phyloP scores from a whole-genome alignment of 2,888 invertebrate genomes.

The Andrena camellia region DNA sequence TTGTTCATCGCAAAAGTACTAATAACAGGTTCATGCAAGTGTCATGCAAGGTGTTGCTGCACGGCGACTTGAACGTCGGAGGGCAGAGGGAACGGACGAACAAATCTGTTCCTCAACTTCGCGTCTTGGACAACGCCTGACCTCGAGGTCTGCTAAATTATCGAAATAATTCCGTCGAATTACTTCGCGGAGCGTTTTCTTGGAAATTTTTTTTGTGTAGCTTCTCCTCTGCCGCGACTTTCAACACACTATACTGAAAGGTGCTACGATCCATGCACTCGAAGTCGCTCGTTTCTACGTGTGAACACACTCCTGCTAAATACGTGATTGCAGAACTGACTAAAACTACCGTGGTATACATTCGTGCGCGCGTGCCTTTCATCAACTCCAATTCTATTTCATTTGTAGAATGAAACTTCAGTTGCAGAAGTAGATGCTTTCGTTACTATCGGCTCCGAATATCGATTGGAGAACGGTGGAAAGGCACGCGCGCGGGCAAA shows the following conservation, averaged over 20 bases:
- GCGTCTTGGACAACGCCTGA: too few species aligned
- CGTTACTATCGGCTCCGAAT: not conserved
- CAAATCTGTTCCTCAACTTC: not conserved
- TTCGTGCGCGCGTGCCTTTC: constrained; percentile 21
- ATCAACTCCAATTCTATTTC: not conserved
- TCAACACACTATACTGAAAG: constrained; percentile 45
- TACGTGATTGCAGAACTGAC: constrained; percentile 57
- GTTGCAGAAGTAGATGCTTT: not conserved
- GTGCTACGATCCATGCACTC: constrained; percentile 70
- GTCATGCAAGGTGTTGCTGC: constrained; percentile 73
- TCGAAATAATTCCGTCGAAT: not conserved
- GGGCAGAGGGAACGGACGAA: constrained; percentile 33
- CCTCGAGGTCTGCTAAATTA: too few species aligned
- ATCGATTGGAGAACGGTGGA: not conserved
- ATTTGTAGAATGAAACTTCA: not conserved
- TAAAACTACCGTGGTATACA: constrained; percentile 54
- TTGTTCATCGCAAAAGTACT: constrained; percentile 57
- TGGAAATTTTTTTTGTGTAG: not conserved
- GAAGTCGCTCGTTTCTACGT: constrained; percentile 51
- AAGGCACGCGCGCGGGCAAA: constrained; percentile 23
- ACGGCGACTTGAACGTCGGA: constrained; percentile 53
- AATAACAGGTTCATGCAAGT: constrained; percentile 70
- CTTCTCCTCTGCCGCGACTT: constrained; percentile 47
- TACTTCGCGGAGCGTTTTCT: not conserved
- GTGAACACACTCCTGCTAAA: constrained; percentile 48